Evolutionary conservation across 2,888 invertebrate species (phyloP).

Genomic region (Acanthosepion lycidas): DNA sequence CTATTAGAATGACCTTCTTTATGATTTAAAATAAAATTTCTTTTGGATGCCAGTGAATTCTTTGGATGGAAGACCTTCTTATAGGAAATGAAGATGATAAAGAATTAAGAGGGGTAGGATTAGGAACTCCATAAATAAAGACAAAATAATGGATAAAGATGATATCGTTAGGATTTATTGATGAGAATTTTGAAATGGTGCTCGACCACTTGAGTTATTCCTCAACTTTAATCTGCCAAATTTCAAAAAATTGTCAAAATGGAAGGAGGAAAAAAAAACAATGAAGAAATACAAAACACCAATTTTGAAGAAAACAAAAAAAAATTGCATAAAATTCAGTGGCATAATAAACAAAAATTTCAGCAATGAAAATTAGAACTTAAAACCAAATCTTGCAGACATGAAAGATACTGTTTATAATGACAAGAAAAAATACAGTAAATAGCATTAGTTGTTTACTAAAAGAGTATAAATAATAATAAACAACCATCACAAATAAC

Average conservation of each 20-base stretch:
- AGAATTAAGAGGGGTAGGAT: background rate
- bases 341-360: background rate
- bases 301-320: background rate
- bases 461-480: too few relatives aligned
- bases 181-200: background rate
- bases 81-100: background rate
- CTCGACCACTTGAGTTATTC: background rate
- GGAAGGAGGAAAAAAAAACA: background rate
- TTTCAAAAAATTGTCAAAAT: background rate
- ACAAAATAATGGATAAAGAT: constrained; percentile 6
- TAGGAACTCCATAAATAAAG: background rate
- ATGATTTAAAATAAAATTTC: constrained; percentile 22
- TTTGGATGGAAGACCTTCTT: background rate
- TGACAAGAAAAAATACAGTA: too few relatives aligned
- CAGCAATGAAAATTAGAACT: background rate
- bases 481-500: too few relatives aligned
- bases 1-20: background rate
- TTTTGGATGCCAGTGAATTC: background rate
- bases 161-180: background rate
- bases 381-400: background rate
- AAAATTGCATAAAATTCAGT: background rate
- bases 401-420: too few relatives aligned
- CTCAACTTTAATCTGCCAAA: background rate
- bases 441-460: too few relatives aligned
- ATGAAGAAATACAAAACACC: background rate